Conservation (phyloP, 2,113 vertebrate species). For the Gadus chalcogrammus region DNA sequence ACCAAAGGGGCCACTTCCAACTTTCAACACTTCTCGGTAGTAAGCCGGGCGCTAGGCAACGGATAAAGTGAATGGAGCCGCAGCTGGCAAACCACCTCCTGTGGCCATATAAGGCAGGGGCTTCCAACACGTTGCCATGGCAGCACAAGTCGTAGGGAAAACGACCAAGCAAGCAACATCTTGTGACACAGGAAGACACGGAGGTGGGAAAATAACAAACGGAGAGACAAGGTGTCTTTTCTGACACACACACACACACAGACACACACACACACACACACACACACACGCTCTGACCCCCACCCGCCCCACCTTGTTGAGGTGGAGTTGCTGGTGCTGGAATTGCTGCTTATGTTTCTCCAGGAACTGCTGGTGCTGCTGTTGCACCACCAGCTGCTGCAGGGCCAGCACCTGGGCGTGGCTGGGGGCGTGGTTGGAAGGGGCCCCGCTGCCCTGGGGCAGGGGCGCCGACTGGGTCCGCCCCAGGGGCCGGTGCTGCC, state of each 20-base stretch:
- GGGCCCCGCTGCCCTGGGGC: constrained; percentile 72
- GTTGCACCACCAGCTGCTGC: constrained; percentile 94
- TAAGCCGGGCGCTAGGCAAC: too few relatives aligned
- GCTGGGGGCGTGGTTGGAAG: constrained; percentile 56
- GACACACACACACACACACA: neutral
- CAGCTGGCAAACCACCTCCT: constrained; percentile 15
- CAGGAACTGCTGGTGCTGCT: constrained; percentile 97
- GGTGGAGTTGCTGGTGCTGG: constrained; percentile 91
- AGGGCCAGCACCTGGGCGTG: constrained; percentile 80
- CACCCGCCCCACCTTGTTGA: constrained; percentile 81
- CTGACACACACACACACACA: too few relatives aligned
- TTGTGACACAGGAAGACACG: too few relatives aligned
- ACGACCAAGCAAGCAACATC: constrained; percentile 16
- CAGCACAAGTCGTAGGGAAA: constrained; percentile 13
- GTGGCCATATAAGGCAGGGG: constrained; percentile 51
- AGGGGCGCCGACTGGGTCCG: constrained; percentile 69
- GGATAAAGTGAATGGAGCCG: too few relatives aligned
- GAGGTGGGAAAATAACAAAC: neutral
- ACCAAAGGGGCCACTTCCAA: too few relatives aligned
- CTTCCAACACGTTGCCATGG: constrained; percentile 63
- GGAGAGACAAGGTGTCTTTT: neutral
- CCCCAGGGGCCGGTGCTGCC: constrained; percentile 86
- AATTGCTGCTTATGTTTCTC: constrained; percentile 98
- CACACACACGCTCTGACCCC: neutral
- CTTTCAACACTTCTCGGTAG: too few relatives aligned